Evolutionary conservation across 2,797 vertebrate genomes (phyloP).

Genomic region (Bucorvus abyssinicus): DNA sequence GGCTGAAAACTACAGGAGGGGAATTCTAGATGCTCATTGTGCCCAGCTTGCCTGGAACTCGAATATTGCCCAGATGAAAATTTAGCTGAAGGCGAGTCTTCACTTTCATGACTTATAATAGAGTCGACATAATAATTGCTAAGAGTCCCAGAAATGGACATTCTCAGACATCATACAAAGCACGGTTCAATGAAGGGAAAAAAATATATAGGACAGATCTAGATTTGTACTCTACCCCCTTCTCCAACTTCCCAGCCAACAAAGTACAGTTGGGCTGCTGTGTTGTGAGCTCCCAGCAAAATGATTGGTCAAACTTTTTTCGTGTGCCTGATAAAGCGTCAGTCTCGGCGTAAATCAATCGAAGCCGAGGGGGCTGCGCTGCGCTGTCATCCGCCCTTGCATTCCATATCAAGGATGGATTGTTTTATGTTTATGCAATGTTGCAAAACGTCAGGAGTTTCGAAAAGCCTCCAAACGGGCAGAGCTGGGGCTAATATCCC

Average conservation of each 20-base stretch:
- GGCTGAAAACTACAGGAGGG: conserved; percentile 98
- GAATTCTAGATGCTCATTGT: conserved; percentile 89
- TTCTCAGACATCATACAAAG: conserved; percentile 95
- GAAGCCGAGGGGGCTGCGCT: conserved; percentile 80
- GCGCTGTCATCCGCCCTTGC: conserved; percentile 79
- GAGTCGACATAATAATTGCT: conserved; percentile 99
- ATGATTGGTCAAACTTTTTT: conserved; percentile 97
- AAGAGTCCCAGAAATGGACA: conserved; percentile 98
- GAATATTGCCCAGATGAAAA: conserved; percentile 89
- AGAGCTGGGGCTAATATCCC: conserved; percentile 24
- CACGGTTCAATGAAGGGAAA: conserved; percentile 84
- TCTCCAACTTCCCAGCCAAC: conserved; percentile 87
- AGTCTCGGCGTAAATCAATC: conserved; percentile 92
- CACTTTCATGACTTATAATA: conserved; percentile 96
- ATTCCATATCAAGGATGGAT: conserved; percentile 86
- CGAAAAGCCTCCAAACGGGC: conserved; percentile 66
- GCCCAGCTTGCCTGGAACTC: conserved; percentile 83
- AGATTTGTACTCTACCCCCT: conserved; percentile 81
- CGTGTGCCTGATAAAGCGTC: conserved; percentile 93
- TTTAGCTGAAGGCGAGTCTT: conserved; percentile 88
- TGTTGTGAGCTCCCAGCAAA: conserved; percentile 85
- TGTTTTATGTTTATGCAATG: conserved; percentile 87
- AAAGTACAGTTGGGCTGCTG: conserved; percentile 89
- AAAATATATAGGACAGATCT: conserved; percentile 80
- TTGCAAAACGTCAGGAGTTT: conserved; percentile 81